Evolutionary conservation across 37 sponge, comb jelly and placozoan genomes (phyloP), one percentile per base, ranked within the genome.

Genomic region (Ephydatia muelleri): DNA sequence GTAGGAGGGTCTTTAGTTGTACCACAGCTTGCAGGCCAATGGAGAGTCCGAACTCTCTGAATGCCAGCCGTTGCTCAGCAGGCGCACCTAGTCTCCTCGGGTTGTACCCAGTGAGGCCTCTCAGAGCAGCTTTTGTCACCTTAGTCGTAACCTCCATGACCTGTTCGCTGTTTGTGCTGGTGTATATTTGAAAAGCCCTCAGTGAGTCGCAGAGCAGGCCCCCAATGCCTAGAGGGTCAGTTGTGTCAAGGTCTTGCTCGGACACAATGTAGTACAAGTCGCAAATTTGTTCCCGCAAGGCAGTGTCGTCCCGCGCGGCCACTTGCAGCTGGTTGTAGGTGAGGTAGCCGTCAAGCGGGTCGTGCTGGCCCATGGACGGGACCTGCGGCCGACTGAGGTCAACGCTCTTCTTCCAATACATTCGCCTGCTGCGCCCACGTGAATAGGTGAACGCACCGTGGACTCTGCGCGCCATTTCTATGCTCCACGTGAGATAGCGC

Each of bases 361-460:
- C 77, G 34, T 76, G 77, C 12, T 76, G 77, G 28, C 77, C 77
- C 77, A 76, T 76, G 34, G 77, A 76, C 11, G 77, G 77, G 6
- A 76, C 77, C 47, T 36, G 47, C 25, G 77, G 77, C 34, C 77
- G 33, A 40, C 77, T 76, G 47, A 76, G 77, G 16, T 76, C 77
- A 23, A 76, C 34, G 47, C 77, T 76, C 77, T 35, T 76, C 34
- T 76, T 76, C 47, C 77, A 71, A 33, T 34, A 71, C 72, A 71
- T 71, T 9, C 72, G 72, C 31, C 14, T 71, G 72, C 12, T 30
- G 72, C 72, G 12, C 12, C 72, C 72, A 71, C 72, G 72, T 34
- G 72, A 71, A 28, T 71, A 71, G 12, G 21, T 16, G 16, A 71
- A 71, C 72, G 6, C 25, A 33, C 72, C 14, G 32, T 71, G 72